Evolutionary conservation across 2,888 invertebrate genomes (phyloP), one percentile per base, ranked within the genome.

Genomic region (Silvanus unidentatus): DNA sequence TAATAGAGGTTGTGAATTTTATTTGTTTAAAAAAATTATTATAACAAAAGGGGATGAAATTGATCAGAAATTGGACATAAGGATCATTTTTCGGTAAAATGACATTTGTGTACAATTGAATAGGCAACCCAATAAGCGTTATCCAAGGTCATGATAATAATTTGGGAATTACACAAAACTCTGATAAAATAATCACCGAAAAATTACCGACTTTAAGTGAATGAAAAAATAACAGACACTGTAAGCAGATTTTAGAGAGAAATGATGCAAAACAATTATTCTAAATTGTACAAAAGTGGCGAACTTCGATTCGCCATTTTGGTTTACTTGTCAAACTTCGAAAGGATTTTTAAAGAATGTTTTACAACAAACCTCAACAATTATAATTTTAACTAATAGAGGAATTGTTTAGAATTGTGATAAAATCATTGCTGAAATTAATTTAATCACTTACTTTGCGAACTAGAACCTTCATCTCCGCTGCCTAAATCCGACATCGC

Each of bases 401-500:
- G 4, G 8, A 5, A 22, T 22, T 22, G 22, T 3, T 5, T 22
- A 22, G 8, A 22, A 22, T 22, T 8, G 22, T 22, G 22, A 8
- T 22, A 22, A 22, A 22, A 22, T 22, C 3, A 5, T 22, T 22
- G 8, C 3, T 22, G 3, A 22, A 22, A 5, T 35, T 42, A 43
- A 49, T 48, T 52, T 38, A 51, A 50, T 72, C 75, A 82, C 83
- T 78, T 80, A 84, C 84, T 84, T 81, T 84, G 82, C 78, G 82
- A 82, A 78, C 82, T 81, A 76, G 81, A 79, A 73, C 82, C 84
- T 75, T 84, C 84, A 80, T 84, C 84, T 73, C 82, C 83, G 76
- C 84, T 84, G 75, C 84, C 84, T 78, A 82, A 80, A 80, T 84
- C 84, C 78, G 84, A 84, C 84, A 84, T 84, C 70, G 70, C 73